A percentile compares a stretch with the other conserved stretches of the same genome.
Evolutionary conservation across 2,113 vertebrate genomes (phyloP).

Genomic region (Vidua macroura): DNA sequence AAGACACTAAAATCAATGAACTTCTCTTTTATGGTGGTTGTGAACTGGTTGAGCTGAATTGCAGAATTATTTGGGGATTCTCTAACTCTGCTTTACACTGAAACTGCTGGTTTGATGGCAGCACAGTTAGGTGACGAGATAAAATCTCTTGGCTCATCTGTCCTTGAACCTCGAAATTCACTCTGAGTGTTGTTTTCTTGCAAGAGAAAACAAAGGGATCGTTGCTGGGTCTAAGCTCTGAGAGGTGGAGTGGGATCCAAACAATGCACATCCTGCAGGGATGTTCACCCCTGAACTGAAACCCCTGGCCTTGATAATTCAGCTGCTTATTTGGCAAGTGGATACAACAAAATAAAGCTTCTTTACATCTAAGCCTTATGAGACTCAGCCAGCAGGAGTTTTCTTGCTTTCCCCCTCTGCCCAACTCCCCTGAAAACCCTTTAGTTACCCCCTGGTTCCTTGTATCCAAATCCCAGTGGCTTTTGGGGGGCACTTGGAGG

Average conservation of each 20-base stretch:
- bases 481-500: neutral
- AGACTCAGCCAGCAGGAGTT: neutral
- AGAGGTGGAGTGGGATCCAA: neutral
- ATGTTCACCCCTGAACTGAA: neutral
- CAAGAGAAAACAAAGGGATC: neutral
- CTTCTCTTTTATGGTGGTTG: neutral
- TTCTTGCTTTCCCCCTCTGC: neutral
- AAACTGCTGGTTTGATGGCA: neutral
- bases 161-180: neutral
- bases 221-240: neutral
- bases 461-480: neutral
- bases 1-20: neutral
- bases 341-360: neutral
- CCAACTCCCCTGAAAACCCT: neutral
- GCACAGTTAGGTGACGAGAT: neutral
- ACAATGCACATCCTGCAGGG: neutral
- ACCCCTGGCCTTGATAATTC: neutral
- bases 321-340: neutral
- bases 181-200: neutral
- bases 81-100: neutral
- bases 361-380: neutral
- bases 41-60: neutral
- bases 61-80: neutral
- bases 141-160: neutral
- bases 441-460: fast-evolving